Base-by-base conservation (phyloP, 2,113 vertebrate species). In the Hiodon tergisus region DNA sequence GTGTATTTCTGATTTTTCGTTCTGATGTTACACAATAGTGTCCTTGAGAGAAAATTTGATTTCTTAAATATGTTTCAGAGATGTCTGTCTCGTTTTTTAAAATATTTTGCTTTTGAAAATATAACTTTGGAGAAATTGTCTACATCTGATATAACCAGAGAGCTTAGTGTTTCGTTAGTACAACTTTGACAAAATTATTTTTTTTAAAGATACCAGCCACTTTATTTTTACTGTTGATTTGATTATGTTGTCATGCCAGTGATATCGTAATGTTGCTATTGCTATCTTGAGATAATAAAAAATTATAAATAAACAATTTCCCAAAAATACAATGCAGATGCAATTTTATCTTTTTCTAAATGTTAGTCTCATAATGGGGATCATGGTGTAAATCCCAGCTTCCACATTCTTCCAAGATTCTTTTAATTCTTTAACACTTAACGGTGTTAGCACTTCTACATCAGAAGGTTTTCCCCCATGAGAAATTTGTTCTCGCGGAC, bases 211-310 rank as follows among this genome's bases (percentile, higher is more conserved):
- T 62, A 74, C 76, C 71, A 69, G 57, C 60, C 57, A 71, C 8
- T 70, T 71, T 68, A 75, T 79, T 62, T 71, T 76, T 57, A 72
- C 66, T 57, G 71, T 77, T 83, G 78, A 69, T 78, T 31, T 31
- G 31, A 77, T 81, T 63, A 76, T 76, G 72, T 78, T 63, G 78
- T 82, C 75, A 71, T 69, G 52, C 65, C 82, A 76, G 79, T 81
- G 82, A 81, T 76, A 70, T 78, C 76, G 77, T 82, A 82, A 69
- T 81, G 79, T 79, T 75, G 74, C 75, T 83, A 69, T 83, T 81
- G 74, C 77, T 80, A 78, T 83, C 78, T 83, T 79, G 74, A 83
- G 50, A 83, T 79, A 76, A 81, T 79, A 77, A 77, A 76, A 79
- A 78, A 80, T 67, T 16, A 76, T 52, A 66, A 81, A 77, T 78